phyloP scores from a whole-genome alignment of 1,140 invertebrate species.

The Drosophila pseudoananassae region DNA sequence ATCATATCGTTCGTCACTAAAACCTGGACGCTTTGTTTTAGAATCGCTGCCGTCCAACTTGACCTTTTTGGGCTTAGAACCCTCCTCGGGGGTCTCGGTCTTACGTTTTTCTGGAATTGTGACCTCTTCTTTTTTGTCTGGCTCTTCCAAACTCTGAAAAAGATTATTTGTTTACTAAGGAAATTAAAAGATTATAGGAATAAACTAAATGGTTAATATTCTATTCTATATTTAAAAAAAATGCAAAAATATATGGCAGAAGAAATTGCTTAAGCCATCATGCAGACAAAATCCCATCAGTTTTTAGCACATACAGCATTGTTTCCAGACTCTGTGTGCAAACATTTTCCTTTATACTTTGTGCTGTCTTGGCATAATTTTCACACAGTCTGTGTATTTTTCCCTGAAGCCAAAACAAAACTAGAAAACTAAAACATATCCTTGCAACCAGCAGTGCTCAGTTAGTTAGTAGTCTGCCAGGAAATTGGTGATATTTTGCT shows the following conservation, averaged over 20 bases:
- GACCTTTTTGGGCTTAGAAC: constrained; percentile 86
- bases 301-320: constrained; percentile 9
- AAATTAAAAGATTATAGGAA: not conserved
- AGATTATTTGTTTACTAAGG: not conserved
- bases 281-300: constrained; percentile 26
- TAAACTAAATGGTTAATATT: not conserved
- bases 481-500: constrained; percentile 5
- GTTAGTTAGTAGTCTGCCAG: constrained; percentile 12
- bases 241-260: constrained; percentile 1
- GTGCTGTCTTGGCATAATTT: constrained; percentile 41
- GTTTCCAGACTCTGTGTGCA: constrained; percentile 15
- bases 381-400: constrained; percentile 36
- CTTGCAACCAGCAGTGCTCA: constrained; percentile 22
- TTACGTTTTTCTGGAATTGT: constrained; percentile 51
- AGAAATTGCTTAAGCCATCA: not conserved
- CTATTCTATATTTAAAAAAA: not conserved
- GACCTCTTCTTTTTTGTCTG: constrained; percentile 7
- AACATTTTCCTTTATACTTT: constrained; percentile 23
- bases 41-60: constrained; percentile 96
- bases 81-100: constrained; percentile 1
- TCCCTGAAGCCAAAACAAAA: constrained; percentile 17
- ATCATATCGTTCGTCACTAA: constrained; percentile 96
- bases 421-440: constrained; percentile 19
- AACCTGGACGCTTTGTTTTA: constrained; percentile 95
- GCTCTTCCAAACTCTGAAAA: constrained; percentile 3